phyloP scores from a whole-genome alignment of 2,113 vertebrate genomes.

The Micronisus gabar region DNA sequence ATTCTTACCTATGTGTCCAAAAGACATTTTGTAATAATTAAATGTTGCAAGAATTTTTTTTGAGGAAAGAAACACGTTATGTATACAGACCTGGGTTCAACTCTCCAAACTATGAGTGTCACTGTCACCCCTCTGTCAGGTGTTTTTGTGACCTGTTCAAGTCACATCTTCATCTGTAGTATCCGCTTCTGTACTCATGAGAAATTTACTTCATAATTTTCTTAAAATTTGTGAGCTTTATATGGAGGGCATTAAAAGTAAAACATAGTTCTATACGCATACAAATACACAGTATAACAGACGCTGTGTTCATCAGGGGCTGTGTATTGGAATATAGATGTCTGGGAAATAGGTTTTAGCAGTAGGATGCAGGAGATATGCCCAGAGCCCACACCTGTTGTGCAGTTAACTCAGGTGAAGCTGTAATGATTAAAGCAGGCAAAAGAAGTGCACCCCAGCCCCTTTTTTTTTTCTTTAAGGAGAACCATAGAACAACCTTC shows the following conservation, averaged over 20 bases:
- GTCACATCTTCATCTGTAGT: not conserved
- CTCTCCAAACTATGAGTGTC: not conserved
- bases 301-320: not conserved
- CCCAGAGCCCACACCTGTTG: not conserved
- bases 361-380: not conserved
- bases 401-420: not conserved
- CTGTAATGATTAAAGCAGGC: not conserved
- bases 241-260: not conserved
- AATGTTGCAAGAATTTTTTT: not conserved
- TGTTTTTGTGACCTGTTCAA: not conserved
- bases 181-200: not conserved
- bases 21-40: not conserved
- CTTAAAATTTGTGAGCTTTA: not conserved
- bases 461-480: not conserved
- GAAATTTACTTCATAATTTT: not conserved
- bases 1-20: not conserved
- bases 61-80: not conserved
- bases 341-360: not conserved
- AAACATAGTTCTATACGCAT: not conserved
- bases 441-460: not conserved
- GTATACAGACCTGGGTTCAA: not conserved
- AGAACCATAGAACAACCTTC: not conserved
- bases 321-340: not conserved
- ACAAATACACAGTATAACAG: not conserved
- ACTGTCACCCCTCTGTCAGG: not conserved